Base-by-base conservation (phyloP, 2,113 vertebrate genomes). In the Callithrix jacchus region DNA sequence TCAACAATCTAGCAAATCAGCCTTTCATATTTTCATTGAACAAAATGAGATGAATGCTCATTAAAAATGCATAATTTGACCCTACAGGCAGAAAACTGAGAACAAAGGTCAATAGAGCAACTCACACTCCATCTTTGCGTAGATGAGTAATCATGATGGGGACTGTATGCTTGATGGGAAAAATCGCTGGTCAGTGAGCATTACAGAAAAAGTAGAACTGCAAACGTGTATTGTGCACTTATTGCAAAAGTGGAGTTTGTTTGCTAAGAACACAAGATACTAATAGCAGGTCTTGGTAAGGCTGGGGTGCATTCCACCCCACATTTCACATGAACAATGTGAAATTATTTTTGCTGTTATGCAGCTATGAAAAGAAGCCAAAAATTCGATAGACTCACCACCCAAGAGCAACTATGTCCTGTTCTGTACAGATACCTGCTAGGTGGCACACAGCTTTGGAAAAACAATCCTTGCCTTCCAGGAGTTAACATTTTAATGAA, bases 401-500 rank as follows among this genome's bases (percentile, higher is more conserved):
- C 71, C 71, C 47, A 96, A 95, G n/a, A 87, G 3, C 14, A 71
- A 52, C 27, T 4, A 89, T 73, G 12, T 95, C 49, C 87, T 89
- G 2, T 32, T 95, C 42, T 90, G 23, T 70, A n/a, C 6, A 45
- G 37, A 58, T 13, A 58, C 25, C 64, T 25, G 47, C 7, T 27
- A 71, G 20, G 9, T 37, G 21, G 73, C 93, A 91, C 52, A 54
- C 5, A 25, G n/a, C 56, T 96, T 95, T 35, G 81, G 70, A 93
- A 84, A 89, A 91, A 89, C 25, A 80, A n/a, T 12, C 2, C 20
- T 82, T 61, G n/a, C 6, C 68, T 95, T 81, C 87, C n/a, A 88
- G 71, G 79, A 91, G 87, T 96, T 93, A 89, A 93, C 21, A 30
- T 35, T 87, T 92, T 66, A 93, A 79, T 42, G 56, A 95, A 83